Evolutionary conservation across 1,140 invertebrate species (phyloP).

Genomic region (Drosophila asahinai): DNA sequence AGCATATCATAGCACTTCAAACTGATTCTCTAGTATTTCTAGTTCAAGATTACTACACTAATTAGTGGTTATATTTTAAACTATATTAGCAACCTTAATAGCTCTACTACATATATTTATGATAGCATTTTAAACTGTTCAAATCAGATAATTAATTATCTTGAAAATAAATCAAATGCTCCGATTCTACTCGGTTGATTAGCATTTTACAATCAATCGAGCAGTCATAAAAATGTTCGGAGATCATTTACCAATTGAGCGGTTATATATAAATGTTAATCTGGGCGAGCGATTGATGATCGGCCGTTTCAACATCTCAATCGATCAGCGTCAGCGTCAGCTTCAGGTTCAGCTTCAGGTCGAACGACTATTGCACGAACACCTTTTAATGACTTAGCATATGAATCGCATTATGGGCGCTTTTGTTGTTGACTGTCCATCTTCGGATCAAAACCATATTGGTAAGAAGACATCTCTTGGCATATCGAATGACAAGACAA

Average conservation of each 20-base stretch:
- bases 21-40: too few species aligned
- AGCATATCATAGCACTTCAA: neutral
- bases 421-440: conserved; percentile 31
- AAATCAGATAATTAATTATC: conserved; percentile 17
- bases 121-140: neutral
- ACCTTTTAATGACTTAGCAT: conserved; percentile 53
- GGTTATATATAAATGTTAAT: conserved; percentile 29
- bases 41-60: neutral
- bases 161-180: conserved; percentile 22
- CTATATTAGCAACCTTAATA: neutral
- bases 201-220: conserved; percentile 49
- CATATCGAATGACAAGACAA: conserved; percentile 56
- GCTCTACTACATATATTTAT: conserved; percentile 9
- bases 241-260: conserved; percentile 44
- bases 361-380: conserved; percentile 22
- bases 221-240: conserved; percentile 35
- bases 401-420: conserved; percentile 55
- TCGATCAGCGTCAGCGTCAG: conserved; percentile 35
- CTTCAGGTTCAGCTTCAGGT: conserved; percentile 8
- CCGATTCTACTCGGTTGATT: conserved; percentile 23
- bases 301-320: conserved; percentile 48
- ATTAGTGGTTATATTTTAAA: neutral
- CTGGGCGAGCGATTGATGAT: conserved; percentile 38
- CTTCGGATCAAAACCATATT: conserved; percentile 27
- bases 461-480: conserved; percentile 19